phyloP scores from a whole-genome alignment of 2,113 vertebrate species.

The Chloropsis hardwickii region DNA sequence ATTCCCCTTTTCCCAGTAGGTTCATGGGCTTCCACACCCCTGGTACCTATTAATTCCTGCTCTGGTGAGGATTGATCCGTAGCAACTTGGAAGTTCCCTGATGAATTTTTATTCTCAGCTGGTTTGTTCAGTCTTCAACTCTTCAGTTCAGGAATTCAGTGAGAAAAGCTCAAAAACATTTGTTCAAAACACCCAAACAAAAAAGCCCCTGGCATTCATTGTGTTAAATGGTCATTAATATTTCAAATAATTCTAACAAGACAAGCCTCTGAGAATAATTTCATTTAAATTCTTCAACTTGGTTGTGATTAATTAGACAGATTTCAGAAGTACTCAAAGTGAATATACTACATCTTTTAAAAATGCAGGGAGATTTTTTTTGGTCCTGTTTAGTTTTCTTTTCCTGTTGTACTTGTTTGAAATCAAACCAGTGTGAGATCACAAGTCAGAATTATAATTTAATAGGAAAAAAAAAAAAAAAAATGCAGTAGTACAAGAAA shows the following conservation, averaged over 20 bases:
- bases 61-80: not conserved
- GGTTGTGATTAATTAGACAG: not conserved
- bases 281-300: not conserved
- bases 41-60: no score
- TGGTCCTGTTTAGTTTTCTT: not conserved
- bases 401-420: not conserved
- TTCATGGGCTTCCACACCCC: not conserved
- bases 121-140: not conserved
- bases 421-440: no score
- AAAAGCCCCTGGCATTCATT: no score
- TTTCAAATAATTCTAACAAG: not conserved
- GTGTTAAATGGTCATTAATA: not conserved
- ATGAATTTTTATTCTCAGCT: not conserved
- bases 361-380: not conserved
- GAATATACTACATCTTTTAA: not conserved
- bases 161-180: no score
- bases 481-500: no score
- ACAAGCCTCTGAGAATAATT: not conserved
- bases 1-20: not conserved
- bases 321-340: not conserved
- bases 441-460: no score
- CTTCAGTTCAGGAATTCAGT: not conserved
- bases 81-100: not conserved
- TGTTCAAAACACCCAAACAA: no score
- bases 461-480: no score